phyloP scores from a whole-genome alignment of 2,888 invertebrate genomes.

The Microplitis manilae region DNA sequence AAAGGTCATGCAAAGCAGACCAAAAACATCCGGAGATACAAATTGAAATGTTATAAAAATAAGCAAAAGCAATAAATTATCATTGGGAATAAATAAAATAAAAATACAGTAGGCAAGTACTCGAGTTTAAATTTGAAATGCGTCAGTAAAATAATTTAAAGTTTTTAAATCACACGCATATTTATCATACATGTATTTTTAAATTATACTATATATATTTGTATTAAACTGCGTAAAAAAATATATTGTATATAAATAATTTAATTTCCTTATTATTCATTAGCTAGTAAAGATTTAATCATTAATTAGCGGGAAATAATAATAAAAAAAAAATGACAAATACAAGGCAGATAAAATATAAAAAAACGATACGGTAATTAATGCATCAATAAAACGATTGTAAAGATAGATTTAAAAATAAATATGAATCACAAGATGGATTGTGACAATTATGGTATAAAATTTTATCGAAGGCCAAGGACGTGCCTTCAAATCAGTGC shows the following conservation, averaged over 20 bases:
- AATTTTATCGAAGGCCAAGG: slow-evolving; percentile 37
- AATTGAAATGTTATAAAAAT: background rate
- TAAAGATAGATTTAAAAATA: background rate
- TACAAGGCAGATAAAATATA: background rate
- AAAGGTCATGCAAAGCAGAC: background rate
- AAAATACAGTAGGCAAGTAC: background rate
- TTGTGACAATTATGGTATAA: slow-evolving; percentile 11
- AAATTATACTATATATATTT: background rate
- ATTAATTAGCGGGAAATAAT: background rate
- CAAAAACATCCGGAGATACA: background rate
- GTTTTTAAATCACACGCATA: background rate
- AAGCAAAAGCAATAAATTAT: background rate
- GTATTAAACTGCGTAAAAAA: background rate
- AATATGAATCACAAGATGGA: slow-evolving; percentile 24
- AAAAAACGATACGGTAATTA: background rate
- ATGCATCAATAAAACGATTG: background rate
- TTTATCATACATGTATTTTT: background rate
- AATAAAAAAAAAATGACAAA: background rate
- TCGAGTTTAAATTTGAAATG: background rate
- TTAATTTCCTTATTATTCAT: background rate
- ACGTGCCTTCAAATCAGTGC: slow-evolving; percentile 31
- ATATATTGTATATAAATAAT: background rate
- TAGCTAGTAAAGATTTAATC: background rate
- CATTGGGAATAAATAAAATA: background rate
- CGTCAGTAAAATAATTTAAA: background rate